Evolutionary conservation across 2,888 invertebrate genomes (phyloP).

Genomic region (Diaphora mendica): DNA sequence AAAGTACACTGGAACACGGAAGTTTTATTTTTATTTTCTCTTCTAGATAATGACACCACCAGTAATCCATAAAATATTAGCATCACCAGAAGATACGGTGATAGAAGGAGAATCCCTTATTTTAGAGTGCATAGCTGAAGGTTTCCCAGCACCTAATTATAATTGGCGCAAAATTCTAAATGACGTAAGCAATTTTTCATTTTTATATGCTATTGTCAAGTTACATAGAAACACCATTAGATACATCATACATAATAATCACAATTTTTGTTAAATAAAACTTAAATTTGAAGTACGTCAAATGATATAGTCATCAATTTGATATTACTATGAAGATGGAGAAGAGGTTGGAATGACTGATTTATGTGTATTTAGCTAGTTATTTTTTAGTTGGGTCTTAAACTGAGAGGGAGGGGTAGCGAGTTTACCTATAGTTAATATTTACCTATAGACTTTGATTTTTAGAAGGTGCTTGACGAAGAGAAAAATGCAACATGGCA

Average conservation of each 20-base stretch:
- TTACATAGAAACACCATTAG: background rate
- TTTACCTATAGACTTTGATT: background rate
- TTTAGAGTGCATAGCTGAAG: constrained; percentile 70
- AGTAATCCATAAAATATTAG: constrained; percentile 58
- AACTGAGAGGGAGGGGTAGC: no score
- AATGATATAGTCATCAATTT: no score
- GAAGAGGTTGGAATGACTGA: no score
- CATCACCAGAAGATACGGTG: constrained; percentile 58
- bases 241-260: background rate
- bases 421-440: background rate
- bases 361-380: no score
- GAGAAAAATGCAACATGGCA: constrained; percentile 56
- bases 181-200: constrained; percentile 42
- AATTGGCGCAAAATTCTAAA: constrained; percentile 65
- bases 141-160: constrained; percentile 67
- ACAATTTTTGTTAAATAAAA: no score
- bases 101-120: constrained; percentile 57
- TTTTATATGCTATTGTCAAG: background rate
- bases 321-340: no score
- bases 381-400: no score
- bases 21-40: no score
- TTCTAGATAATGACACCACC: constrained; percentile 69
- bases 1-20: no score
- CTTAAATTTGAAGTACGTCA: no score
- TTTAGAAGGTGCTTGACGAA: constrained; percentile 24